Evolutionary conservation across 2,113 vertebrate species (phyloP).

Genomic region (Apteryx owenii): DNA sequence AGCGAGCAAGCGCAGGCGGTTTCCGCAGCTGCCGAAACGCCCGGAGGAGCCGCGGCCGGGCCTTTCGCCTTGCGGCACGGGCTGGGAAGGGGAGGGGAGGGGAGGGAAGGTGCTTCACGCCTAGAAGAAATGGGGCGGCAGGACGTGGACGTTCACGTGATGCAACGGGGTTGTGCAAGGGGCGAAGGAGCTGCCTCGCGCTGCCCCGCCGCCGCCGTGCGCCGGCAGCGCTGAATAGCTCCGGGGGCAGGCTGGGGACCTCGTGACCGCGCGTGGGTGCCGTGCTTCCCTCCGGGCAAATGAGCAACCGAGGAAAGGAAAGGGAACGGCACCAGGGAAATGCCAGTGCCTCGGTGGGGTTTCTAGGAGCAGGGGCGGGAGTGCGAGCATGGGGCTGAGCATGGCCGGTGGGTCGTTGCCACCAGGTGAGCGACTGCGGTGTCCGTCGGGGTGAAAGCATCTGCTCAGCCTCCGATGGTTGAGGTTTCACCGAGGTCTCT

Average conservation of each 20-base stretch:
- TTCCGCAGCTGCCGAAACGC: background rate
- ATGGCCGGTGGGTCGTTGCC: no score
- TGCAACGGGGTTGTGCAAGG: background rate
- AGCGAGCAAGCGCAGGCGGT: background rate
- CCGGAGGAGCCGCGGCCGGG: background rate
- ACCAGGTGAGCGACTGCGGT: no score
- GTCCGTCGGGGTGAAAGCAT: background rate
- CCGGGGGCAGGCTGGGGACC: background rate
- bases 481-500: no score
- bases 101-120: background rate
- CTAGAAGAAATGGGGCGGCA: background rate
- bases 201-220: background rate
- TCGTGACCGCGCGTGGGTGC: background rate
- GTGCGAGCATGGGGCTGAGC: no score
- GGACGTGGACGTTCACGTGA: background rate
- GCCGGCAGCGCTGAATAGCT: background rate
- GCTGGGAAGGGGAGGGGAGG: background rate
- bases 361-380: background rate
- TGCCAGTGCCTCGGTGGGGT: background rate
- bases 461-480: accelerated
- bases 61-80: no score
- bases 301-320: background rate
- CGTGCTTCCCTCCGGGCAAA: background rate
- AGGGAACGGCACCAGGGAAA: background rate
- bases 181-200: background rate